phyloP scores from a whole-genome alignment of 2,888 invertebrate species.

The Hirtodrosophila alboralis region DNA sequence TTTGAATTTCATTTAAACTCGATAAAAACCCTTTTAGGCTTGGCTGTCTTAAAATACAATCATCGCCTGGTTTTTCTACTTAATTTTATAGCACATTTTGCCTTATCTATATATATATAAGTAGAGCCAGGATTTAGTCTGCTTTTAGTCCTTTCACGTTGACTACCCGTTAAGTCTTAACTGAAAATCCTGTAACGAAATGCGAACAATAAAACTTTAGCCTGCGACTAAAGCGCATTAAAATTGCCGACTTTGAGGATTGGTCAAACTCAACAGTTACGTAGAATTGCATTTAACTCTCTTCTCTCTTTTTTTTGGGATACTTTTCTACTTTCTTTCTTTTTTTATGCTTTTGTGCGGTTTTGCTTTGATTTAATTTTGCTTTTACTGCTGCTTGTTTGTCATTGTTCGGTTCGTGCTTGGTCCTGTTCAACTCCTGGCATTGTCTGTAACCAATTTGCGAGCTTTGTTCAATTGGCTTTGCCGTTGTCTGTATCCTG shows the following conservation, averaged over 20 bases:
- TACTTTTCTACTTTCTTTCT: constrained; percentile 34
- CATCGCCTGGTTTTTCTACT: constrained; percentile 14
- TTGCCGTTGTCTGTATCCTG: constrained; percentile 18
- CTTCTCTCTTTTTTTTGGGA: background rate
- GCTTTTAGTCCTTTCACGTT: constrained; percentile 35
- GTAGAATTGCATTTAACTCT: constrained; percentile 36
- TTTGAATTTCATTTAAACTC: too few relatives aligned
- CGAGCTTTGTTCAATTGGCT: constrained; percentile 62
- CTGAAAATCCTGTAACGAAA: constrained; percentile 32
- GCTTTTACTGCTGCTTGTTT: constrained; percentile 52
- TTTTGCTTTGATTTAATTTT: constrained; percentile 76
- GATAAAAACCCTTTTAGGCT: background rate
- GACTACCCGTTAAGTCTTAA: constrained; percentile 53
- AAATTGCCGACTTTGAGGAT: constrained; percentile 32
- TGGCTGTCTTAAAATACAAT: background rate
- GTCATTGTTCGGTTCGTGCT: constrained; percentile 41
- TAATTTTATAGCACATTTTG: constrained; percentile 35
- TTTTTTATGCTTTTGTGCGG: constrained; percentile 46
- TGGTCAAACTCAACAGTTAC: constrained; percentile 30
- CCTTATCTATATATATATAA: constrained; percentile 29
- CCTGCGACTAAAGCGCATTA: constrained; percentile 55
- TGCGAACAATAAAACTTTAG: constrained; percentile 51
- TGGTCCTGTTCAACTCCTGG: background rate
- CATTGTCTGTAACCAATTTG: constrained; percentile 53
- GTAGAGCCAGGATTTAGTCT: constrained; percentile 30